These are phyloP conservation scores for Dinothrombium tinctorium DNA, from an alignment of 1,140 invertebrate species.

Conservation along the genomic window DNA sequence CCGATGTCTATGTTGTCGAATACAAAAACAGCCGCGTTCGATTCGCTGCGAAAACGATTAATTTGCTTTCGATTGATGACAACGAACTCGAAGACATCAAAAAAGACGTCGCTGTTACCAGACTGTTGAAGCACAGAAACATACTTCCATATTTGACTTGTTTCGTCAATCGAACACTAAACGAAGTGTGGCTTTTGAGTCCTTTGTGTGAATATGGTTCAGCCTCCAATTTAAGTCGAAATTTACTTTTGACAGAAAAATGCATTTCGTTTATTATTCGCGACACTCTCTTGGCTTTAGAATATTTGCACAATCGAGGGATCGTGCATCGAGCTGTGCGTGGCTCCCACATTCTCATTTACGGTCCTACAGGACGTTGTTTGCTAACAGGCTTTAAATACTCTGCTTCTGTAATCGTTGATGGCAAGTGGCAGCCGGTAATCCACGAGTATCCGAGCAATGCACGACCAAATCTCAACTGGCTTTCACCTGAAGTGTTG, in stretches of 20 bases:
- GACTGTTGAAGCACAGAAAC: slow-evolving; percentile 51
- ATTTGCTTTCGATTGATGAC: slow-evolving; percentile 1
- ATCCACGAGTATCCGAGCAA: slow-evolving; percentile 47
- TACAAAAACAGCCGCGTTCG: neutral
- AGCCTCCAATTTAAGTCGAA: slow-evolving; percentile 13
- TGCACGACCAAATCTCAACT: slow-evolving; percentile 45
- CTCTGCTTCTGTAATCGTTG: slow-evolving; percentile 39
- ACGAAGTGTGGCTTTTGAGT: slow-evolving; percentile 47
- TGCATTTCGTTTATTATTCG: slow-evolving; percentile 49
- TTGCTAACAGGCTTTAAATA: slow-evolving; percentile 50
- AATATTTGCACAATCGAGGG: slow-evolving; percentile 57
- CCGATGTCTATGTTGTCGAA: neutral
- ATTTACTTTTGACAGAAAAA: slow-evolving; percentile 48
- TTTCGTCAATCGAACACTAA: slow-evolving; percentile 34
- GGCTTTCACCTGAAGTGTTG: slow-evolving; percentile 70
- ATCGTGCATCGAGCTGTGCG: slow-evolving; percentile 46
- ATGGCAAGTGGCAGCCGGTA: slow-evolving; percentile 37
- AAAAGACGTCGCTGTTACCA: slow-evolving; percentile 14
- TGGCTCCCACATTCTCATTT: slow-evolving; percentile 42
- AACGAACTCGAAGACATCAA: neutral
- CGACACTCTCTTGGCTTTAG: slow-evolving; percentile 48
- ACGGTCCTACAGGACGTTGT: slow-evolving; percentile 34
- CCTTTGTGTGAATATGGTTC: slow-evolving; percentile 22
- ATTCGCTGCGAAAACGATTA: neutral
- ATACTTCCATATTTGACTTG: slow-evolving; percentile 42